Evolutionary conservation across 2,888 invertebrate species (phyloP).

Genomic region (Leptura quadrifasciata): DNA sequence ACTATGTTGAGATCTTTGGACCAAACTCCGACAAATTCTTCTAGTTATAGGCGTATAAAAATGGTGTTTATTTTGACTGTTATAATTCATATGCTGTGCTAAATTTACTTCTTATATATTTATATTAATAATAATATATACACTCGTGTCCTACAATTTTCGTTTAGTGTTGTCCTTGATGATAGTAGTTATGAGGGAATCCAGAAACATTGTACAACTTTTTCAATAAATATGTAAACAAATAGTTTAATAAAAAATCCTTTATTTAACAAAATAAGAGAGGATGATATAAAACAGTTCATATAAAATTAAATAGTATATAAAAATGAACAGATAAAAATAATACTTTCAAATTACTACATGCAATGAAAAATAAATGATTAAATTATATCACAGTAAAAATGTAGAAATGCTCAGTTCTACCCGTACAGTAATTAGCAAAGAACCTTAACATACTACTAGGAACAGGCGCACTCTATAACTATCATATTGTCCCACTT

Average conservation of each 20-base stretch:
- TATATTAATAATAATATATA: too few relatives aligned
- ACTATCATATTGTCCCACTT: constrained; percentile 84
- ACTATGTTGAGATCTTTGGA: too few relatives aligned
- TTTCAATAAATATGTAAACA: too few relatives aligned
- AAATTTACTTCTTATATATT: too few relatives aligned
- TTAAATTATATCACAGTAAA: constrained; percentile 58
- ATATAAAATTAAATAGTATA: constrained; percentile 59
- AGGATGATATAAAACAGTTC: constrained; percentile 56
- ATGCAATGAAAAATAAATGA: constrained; percentile 54
- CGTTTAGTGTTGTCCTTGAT: too few relatives aligned
- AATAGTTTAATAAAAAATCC: constrained; percentile 45
- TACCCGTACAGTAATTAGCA: constrained; percentile 65
- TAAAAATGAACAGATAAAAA: constrained; percentile 61
- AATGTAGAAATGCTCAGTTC: constrained; percentile 67
- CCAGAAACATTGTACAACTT: too few relatives aligned
- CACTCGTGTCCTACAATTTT: too few relatives aligned
- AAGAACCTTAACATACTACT: constrained; percentile 65
- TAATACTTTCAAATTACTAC: constrained; percentile 58
- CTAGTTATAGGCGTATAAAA: too few relatives aligned
- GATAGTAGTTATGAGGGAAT: too few relatives aligned
- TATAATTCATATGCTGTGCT: too few relatives aligned
- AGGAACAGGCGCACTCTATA: constrained; percentile 84
- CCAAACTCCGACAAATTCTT: too few relatives aligned
- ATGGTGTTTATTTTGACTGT: too few relatives aligned
- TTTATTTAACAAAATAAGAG: constrained; percentile 61